Evolutionary conservation across 2,113 vertebrate species (phyloP).

Genomic region (Carollia perspicillata): DNA sequence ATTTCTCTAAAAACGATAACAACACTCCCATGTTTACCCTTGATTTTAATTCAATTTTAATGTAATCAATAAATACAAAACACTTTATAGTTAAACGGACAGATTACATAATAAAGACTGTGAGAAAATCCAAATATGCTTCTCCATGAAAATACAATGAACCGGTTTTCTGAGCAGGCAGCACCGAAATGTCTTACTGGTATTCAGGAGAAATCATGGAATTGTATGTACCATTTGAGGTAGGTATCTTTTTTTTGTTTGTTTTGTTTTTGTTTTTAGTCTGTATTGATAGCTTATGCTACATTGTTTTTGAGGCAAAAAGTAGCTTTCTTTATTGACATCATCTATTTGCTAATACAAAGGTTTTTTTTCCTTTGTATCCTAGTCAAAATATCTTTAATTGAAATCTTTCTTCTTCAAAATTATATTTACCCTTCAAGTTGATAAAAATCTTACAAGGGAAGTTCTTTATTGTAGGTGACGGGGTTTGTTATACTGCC

Average conservation of each 20-base stretch:
- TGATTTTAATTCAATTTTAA: neutral
- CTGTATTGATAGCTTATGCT: neutral
- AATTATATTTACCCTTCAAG: conserved; percentile 8
- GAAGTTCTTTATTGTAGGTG: neutral
- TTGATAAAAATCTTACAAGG: neutral
- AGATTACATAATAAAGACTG: neutral
- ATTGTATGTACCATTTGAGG: neutral
- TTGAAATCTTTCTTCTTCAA: conserved; percentile 5
- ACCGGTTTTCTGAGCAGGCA: neutral
- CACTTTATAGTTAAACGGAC: neutral
- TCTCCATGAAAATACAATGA: neutral
- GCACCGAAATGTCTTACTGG: neutral
- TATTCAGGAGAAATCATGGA: neutral
- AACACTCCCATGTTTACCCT: neutral
- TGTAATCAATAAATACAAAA: neutral
- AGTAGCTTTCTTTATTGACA: neutral
- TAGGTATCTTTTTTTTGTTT: neutral
- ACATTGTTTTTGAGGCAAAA: neutral
- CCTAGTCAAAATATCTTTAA: neutral
- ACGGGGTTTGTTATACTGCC: neutral
- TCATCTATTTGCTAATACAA: neutral
- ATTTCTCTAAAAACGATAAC: neutral
- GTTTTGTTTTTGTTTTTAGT: neutral
- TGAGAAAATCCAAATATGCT: neutral
- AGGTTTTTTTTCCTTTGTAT: neutral